Conservation (phyloP, 1,140 invertebrate genomes). For the Euura lappo region DNA sequence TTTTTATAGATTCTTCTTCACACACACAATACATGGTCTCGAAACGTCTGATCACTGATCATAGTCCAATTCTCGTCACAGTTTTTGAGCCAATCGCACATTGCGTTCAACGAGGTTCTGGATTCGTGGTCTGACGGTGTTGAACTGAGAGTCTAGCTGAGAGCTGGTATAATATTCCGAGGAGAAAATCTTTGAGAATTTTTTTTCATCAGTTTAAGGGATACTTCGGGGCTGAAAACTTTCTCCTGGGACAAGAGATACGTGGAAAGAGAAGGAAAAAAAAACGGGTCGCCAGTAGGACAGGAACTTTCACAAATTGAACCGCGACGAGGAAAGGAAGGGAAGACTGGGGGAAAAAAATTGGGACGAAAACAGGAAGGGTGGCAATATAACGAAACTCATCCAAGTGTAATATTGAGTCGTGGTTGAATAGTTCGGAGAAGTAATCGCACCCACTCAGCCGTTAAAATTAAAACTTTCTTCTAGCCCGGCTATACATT, state of each 20-base stretch:
- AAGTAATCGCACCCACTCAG: neutral
- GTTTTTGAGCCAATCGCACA: neutral
- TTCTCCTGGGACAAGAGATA: slow-evolving; percentile 32
- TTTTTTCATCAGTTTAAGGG: neutral
- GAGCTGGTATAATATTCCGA: neutral
- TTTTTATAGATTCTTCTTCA: too few relatives aligned
- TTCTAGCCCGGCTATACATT: neutral
- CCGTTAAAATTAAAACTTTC: slow-evolving; percentile 1
- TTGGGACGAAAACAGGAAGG: slow-evolving; percentile 2
- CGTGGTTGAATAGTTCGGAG: neutral
- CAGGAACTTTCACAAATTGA: slow-evolving; percentile 1
- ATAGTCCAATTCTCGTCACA: neutral
- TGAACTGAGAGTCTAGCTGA: neutral
- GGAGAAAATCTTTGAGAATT: neutral
- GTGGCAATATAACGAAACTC: neutral
- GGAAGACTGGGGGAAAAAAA: neutral
- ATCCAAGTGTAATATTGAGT: neutral
- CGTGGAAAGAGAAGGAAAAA: neutral
- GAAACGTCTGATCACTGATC: too few relatives aligned
- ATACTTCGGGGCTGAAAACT: slow-evolving; percentile 21
- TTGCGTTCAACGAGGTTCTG: neutral
- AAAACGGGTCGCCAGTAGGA: neutral
- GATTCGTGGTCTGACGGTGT: neutral
- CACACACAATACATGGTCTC: too few relatives aligned
- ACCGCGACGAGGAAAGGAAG: neutral